Conservation (phyloP, 2,888 invertebrate genomes). For the Camponotus fellah region DNA sequence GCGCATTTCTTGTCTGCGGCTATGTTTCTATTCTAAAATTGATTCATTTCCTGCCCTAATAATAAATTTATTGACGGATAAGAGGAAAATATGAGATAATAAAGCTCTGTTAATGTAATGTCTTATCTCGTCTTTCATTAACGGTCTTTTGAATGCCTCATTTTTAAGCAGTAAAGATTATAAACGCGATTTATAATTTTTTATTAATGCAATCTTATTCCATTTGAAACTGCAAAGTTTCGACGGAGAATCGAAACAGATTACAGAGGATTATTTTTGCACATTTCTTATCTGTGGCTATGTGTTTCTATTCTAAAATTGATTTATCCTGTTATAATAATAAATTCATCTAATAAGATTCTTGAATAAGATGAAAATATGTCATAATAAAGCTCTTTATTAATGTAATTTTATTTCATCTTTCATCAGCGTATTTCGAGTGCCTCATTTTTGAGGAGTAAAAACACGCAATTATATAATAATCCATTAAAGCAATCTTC, state of each 20-base stretch:
- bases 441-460: not conserved
- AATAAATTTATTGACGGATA: slow-evolving; percentile 12
- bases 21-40: slow-evolving; percentile 1
- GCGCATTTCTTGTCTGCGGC: not conserved
- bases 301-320: not conserved
- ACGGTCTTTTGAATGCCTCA: too few relatives aligned
- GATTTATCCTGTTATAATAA: not conserved
- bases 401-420: not conserved
- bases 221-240: slow-evolving; percentile 50
- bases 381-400: not conserved
- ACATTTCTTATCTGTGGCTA: not conserved
- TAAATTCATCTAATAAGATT: not conserved
- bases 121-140: too few relatives aligned
- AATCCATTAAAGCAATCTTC: not conserved
- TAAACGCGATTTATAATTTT: not conserved
- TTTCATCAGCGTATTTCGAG: not conserved
- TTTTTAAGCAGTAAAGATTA: not conserved
- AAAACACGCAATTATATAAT: not conserved
- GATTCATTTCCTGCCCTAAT: not conserved
- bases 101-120: not conserved
- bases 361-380: not conserved
- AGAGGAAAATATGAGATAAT: not conserved
- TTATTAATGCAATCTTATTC: not conserved
- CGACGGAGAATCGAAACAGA: slow-evolving; percentile 50
- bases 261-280: slow-evolving; percentile 37